These are phyloP conservation scores for Mystacides longicornis DNA, from an alignment of 2,888 invertebrate genomes.

Conservation along the genomic window DNA sequence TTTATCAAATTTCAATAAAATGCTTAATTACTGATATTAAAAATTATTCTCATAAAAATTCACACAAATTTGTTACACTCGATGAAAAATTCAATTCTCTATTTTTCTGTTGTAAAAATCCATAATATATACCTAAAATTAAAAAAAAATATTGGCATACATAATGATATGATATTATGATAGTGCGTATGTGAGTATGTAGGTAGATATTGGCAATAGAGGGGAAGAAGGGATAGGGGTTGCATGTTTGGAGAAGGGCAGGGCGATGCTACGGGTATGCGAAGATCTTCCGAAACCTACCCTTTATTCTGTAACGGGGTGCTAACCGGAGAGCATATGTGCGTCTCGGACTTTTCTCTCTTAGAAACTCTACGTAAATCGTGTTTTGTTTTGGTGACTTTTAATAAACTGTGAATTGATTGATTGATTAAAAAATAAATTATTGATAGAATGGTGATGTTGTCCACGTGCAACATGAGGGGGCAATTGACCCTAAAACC, in stretches of 20 bases:
- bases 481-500: conserved; percentile 22
- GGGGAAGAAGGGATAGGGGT: conserved; percentile 27
- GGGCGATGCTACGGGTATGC: conserved; percentile 14
- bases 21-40: too few species aligned
- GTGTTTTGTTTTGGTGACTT: not conserved
- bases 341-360: conserved; percentile 32
- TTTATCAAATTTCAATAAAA: too few species aligned
- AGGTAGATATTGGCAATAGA: not conserved
- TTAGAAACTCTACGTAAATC: conserved; percentile 25
- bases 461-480: conserved; percentile 24
- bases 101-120: too few species aligned
- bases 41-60: too few species aligned
- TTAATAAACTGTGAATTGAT: not conserved
- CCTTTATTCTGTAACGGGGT: conserved; percentile 26
- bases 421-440: not conserved
- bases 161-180: too few species aligned
- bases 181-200: too few species aligned
- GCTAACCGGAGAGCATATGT: conserved; percentile 35
- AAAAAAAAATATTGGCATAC: too few species aligned
- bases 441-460: conserved; percentile 21
- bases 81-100: too few species aligned
- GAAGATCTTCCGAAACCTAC: conserved; percentile 14
- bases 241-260: conserved; percentile 25
- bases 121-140: too few species aligned
- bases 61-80: too few species aligned